Conservation (phyloP, 2,797 vertebrate genomes). For the Sternarchorhynchus goeldii region DNA sequence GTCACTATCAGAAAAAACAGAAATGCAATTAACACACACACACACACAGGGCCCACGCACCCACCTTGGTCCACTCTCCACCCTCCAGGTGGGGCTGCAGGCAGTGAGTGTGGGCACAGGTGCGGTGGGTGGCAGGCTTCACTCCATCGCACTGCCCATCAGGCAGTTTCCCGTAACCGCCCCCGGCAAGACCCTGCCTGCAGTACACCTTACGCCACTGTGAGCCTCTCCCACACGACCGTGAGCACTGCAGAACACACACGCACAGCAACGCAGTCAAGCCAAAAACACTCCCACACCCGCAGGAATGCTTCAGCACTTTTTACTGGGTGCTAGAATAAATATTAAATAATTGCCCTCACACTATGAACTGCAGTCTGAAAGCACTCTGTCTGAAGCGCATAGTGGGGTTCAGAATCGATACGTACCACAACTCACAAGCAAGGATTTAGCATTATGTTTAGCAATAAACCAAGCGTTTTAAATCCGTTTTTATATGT, state of each 20-base stretch:
- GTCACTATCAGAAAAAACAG: too few relatives aligned
- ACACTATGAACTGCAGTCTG: too few relatives aligned
- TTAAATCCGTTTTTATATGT: too few relatives aligned
- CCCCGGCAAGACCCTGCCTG: conserved; percentile 85
- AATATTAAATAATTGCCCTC: not conserved
- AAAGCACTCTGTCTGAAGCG: too few relatives aligned
- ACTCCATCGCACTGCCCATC: conserved; percentile 74
- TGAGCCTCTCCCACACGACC: conserved; percentile 82
- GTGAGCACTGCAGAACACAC: conserved; percentile 79
- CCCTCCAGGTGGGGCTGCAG: conserved; percentile 72
- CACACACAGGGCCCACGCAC: not conserved
- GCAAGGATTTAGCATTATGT: too few relatives aligned
- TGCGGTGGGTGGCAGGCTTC: conserved; percentile 71
- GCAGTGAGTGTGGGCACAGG: conserved; percentile 82
- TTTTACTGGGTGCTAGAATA: conserved; percentile 1
- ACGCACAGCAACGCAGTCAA: conserved; percentile 11
- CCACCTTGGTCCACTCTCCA: conserved; percentile 87
- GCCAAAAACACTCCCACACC: conserved; percentile 4
- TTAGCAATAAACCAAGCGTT: too few relatives aligned
- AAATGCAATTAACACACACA: not conserved
- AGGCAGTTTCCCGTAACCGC: conserved; percentile 76
- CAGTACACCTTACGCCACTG: conserved; percentile 85
- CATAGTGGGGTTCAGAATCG: too few relatives aligned
- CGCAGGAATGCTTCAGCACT: not conserved
- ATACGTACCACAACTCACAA: too few relatives aligned